Conservation (phyloP, 2,797 vertebrate genomes). For the Channallabes apus region DNA sequence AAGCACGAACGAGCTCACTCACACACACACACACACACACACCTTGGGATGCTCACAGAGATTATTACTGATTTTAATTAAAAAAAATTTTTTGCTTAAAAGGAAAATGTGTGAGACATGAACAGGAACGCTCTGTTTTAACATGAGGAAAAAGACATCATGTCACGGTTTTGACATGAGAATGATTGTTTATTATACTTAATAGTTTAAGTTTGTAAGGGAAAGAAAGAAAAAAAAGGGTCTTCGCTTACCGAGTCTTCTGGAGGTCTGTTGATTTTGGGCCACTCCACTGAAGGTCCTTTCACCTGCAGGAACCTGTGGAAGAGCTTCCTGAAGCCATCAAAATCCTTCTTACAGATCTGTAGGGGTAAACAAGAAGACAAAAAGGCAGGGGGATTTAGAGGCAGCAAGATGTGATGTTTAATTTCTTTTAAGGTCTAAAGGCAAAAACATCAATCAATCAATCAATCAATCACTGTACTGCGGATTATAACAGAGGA, state of each 20-base stretch:
- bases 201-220: background rate
- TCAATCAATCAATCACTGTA: too few relatives aligned
- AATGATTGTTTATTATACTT: background rate
- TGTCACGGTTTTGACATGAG: background rate
- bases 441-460: background rate
- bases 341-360: slow-evolving; percentile 87
- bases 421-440: background rate
- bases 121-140: background rate
- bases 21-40: background rate
- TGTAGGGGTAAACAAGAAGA: slow-evolving; percentile 50
- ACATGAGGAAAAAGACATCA: background rate
- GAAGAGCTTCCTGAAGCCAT: slow-evolving; percentile 92
- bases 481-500: too few relatives aligned
- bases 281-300: slow-evolving; percentile 96
- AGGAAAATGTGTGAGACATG: background rate
- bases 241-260: slow-evolving; percentile 89
- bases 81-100: background rate
- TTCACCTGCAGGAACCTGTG: slow-evolving; percentile 96
- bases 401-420: background rate
- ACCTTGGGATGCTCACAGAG: background rate
- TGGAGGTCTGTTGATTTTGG: slow-evolving; percentile 94
- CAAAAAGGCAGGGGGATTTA: slow-evolving; percentile 13
- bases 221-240: too few relatives aligned
- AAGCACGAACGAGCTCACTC: background rate
- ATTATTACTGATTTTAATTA: background rate